phyloP scores from a whole-genome alignment of 2,113 vertebrate species.

The Eleginops maclovinus region DNA sequence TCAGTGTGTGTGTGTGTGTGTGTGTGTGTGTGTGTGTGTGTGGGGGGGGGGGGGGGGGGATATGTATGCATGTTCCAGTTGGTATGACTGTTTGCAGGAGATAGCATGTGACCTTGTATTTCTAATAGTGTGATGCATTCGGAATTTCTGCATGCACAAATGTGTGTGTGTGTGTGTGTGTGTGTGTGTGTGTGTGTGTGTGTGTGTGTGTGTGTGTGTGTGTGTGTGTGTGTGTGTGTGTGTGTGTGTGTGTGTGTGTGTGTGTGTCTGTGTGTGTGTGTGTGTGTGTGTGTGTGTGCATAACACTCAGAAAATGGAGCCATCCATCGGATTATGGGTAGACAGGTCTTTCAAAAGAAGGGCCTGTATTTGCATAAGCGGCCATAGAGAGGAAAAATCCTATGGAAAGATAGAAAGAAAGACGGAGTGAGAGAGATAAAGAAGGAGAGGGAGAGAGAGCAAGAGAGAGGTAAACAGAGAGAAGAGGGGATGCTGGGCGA shows the following conservation, averaged over 20 bases:
- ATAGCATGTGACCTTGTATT: constrained; percentile 68
- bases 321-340: constrained; percentile 80
- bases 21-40: neutral
- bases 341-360: constrained; percentile 78
- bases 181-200: constrained; percentile 39
- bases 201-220: constrained; percentile 31
- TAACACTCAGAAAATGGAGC: constrained; percentile 74
- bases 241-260: constrained; percentile 24
- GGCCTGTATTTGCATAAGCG: constrained; percentile 78
- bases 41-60: too few relatives aligned
- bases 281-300: constrained; percentile 46
- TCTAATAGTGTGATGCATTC: constrained; percentile 52
- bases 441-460: constrained; percentile 11
- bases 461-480: constrained; percentile 28
- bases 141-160: constrained; percentile 10
- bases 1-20: constrained; percentile 1
- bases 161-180: constrained; percentile 34
- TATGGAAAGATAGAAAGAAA: constrained; percentile 59
- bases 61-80: constrained; percentile 35
- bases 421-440: constrained; percentile 21
- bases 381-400: constrained; percentile 50
- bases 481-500: neutral
- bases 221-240: constrained; percentile 39
- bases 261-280: constrained; percentile 35
- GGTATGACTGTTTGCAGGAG: constrained; percentile 55